Percentiles rank a stretch among this genome's conserved stretches.
These are phyloP conservation scores for Staurois parvus DNA, from an alignment of 2,797 vertebrate species.

Conservation along the genomic window DNA sequence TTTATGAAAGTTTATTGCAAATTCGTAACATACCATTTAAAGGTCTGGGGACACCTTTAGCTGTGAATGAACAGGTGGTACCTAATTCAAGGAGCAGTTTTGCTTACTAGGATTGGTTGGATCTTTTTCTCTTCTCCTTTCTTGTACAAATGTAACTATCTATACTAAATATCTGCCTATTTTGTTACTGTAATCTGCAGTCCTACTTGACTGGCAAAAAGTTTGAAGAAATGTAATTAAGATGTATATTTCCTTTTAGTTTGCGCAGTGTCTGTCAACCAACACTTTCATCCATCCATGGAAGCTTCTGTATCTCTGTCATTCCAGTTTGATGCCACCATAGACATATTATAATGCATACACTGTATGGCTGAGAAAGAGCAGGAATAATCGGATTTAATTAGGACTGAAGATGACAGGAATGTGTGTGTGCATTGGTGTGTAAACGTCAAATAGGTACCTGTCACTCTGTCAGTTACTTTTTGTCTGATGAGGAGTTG, in stretches of 20 bases:
- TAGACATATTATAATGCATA: constrained; percentile 20
- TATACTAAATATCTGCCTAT: background rate
- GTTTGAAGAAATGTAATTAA: constrained; percentile 19
- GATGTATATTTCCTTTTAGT: constrained; percentile 4
- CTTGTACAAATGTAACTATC: background rate
- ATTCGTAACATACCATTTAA: too few species aligned
- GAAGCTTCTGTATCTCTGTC: constrained; percentile 14
- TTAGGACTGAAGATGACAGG: constrained; percentile 39
- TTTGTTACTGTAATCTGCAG: constrained; percentile 8
- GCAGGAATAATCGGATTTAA: constrained; percentile 49
- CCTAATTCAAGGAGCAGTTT: too few species aligned
- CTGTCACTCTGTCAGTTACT: constrained; percentile 48
- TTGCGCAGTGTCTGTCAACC: constrained; percentile 11
- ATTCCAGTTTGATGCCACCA: constrained; percentile 34
- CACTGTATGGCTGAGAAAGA: constrained; percentile 8
- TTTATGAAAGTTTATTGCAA: too few species aligned
- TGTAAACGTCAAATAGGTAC: constrained; percentile 42
- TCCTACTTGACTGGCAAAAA: background rate
- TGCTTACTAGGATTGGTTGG: too few species aligned
- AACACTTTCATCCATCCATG: constrained; percentile 18
- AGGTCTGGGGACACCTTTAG: too few species aligned
- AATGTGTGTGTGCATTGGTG: constrained; percentile 39
- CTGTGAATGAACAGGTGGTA: too few species aligned
- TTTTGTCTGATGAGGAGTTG: constrained; percentile 24
- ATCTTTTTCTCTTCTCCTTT: too few species aligned